These are phyloP conservation scores for Saimiri boliviensis DNA, from an alignment of 2,113 vertebrate species.

Conservation along the genomic window DNA sequence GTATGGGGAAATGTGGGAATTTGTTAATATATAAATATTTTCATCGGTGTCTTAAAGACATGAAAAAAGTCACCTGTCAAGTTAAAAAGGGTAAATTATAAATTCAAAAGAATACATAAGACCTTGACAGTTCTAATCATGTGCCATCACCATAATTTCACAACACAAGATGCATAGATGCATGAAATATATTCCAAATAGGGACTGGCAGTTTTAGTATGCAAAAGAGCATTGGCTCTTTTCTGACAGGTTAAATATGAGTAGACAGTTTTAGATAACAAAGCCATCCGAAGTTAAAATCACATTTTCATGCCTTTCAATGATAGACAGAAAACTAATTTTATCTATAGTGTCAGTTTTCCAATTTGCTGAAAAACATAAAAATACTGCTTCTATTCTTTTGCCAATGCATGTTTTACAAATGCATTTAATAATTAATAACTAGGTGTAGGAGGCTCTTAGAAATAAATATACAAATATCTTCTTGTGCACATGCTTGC, in stretches of 20 bases:
- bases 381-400: not conserved
- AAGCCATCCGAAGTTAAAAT: constrained; percentile 14
- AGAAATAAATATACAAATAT: not conserved
- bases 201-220: constrained; percentile 33
- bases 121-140: constrained; percentile 80
- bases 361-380: not conserved
- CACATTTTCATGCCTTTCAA: not conserved
- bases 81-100: constrained; percentile 79
- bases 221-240: not conserved
- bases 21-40: constrained; percentile 80
- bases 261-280: constrained; percentile 36
- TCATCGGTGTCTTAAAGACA: constrained; percentile 68
- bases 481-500: not conserved
- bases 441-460: not conserved
- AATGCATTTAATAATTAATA: not conserved
- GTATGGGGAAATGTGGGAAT: constrained; percentile 70
- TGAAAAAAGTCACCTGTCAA: constrained; percentile 63
- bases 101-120: constrained; percentile 77
- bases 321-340: not conserved
- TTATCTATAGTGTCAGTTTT: not conserved
- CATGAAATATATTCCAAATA: constrained; percentile 66
- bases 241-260: constrained; percentile 34
- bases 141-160: constrained; percentile 73
- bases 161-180: constrained; percentile 36
- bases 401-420: not conserved